These are phyloP conservation scores for Dreissena rostriformis DNA, from an alignment of 1,140 invertebrate species.

Conservation along the genomic window DNA sequence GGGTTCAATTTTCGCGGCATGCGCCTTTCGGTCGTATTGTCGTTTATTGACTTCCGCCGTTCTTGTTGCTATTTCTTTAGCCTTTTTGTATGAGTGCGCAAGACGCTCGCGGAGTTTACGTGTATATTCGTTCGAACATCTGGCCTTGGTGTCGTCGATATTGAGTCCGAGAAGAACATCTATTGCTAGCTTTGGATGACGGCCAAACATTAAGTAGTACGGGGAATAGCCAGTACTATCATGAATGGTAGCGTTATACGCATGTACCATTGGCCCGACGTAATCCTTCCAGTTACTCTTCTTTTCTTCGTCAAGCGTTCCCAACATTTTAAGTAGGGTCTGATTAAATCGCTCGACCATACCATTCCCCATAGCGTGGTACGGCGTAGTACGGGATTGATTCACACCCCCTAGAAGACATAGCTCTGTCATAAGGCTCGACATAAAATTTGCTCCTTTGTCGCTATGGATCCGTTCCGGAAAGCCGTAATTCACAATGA, in stretches of 20 bases:
- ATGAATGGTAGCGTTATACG: slow-evolving; percentile 27
- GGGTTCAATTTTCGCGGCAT: background rate
- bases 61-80: background rate
- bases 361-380: slow-evolving; percentile 17
- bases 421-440: background rate
- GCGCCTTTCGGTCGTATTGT: background rate
- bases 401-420: background rate
- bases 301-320: background rate
- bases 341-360: background rate
- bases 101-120: slow-evolving; percentile 4
- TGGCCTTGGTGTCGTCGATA: background rate
- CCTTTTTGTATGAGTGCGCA: background rate
- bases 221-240: slow-evolving; percentile 14
- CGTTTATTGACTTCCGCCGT: background rate
- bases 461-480: slow-evolving; percentile 1
- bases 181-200: background rate
- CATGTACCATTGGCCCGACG: slow-evolving; percentile 15
- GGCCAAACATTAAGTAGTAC: background rate
- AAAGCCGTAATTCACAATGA: slow-evolving; percentile 6
- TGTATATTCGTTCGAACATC: background rate
- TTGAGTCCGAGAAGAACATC: background rate
- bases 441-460: slow-evolving; percentile 5
- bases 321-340: background rate
- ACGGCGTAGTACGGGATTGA: background rate
- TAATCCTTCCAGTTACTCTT: slow-evolving; percentile 7